These are phyloP conservation scores for Cephus pygmeus DNA, from an alignment of 2,888 invertebrate genomes.

Conservation along the genomic window DNA sequence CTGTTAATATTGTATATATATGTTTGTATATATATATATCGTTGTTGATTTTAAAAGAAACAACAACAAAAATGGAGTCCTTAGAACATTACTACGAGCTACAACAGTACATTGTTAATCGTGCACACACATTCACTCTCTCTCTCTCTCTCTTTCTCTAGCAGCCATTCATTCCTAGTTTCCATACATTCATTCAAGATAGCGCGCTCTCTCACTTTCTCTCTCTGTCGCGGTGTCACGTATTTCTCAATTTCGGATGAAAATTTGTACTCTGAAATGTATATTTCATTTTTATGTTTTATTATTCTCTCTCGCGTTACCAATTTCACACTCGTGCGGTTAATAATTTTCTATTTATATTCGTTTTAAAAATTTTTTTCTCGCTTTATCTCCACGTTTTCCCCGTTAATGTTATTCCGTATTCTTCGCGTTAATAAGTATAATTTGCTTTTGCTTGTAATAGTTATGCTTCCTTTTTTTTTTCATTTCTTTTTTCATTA, in stretches of 20 bases:
- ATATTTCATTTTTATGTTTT: conserved; percentile 26
- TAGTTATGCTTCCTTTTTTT: conserved; percentile 13
- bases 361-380: conserved; percentile 3
- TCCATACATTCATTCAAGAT: no score
- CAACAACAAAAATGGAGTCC: background rate
- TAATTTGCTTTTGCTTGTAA: conserved; percentile 16
- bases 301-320: background rate
- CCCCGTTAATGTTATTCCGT: conserved; percentile 20
- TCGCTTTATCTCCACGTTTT: conserved; percentile 26
- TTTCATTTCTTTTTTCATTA: conserved; percentile 20
- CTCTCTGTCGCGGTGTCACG: background rate
- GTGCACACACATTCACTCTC: background rate
- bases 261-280: conserved; percentile 61
- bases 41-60: background rate
- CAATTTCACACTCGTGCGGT: no score
- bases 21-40: background rate
- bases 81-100: background rate
- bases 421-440: conserved; percentile 13
- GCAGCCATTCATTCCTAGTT: no score
- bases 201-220: conserved; percentile 1
- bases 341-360: no score
- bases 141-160: no score
- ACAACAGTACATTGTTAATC: background rate
- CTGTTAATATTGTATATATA: background rate
- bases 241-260: conserved; percentile 34